Evolutionary conservation across 30 jellyfish, hydroid and myxozoan genomes (phyloP), one percentile per base, ranked within the genome.

Genomic region (Catostylus mosaicus): DNA sequence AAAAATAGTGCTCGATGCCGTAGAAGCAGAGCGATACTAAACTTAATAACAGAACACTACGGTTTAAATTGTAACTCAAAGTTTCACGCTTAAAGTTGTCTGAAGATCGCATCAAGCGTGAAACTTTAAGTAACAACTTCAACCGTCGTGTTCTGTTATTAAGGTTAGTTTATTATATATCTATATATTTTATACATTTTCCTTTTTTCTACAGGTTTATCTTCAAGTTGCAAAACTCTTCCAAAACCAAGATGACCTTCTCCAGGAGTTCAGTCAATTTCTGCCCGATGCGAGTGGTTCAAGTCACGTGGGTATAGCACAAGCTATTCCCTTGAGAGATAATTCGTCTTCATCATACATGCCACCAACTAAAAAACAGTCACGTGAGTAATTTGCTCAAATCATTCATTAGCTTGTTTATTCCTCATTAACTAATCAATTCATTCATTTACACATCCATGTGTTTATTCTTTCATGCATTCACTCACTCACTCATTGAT

Each of bases 181-280:
- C n/a, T n/a, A n/a, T n/a, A n/a, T n/a, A n/a, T n/a, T n/a, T n/a
- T n/a, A n/a, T n/a, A n/a, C 3, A 16, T 59, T 59, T 27, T 23
- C 29, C 26, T 8, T 43, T 27, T 40, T 2, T 1, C 32, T 61
- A 16, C 46, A 86, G 96, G 96, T 93, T 31, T 93, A 93, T 38
- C 96, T 75, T 46, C 97, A 87, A 80, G 98, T 93, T 29, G 98
- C 98, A 0, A 93, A 87, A 56, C 87, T 93, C 18, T 93, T 93
- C 29, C 95, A 93, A 67, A 93, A 85, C 22, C 98, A 93, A 69
- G 97, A 88, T 31, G 98, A 93, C 64, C 87, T 93, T 29, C 87
- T 93, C 5, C 97, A 87, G 60, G 98, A 93, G 78, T 93, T 93
- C 88, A 93, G 98, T 57, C 98, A 93, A 40, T 93, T 93, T 61